A percentile compares a stretch with the other conserved stretches of the same genome.
Evolutionary conservation across 2,797 vertebrate genomes (phyloP).

Genomic region (Tenualosa ilisha): DNA sequence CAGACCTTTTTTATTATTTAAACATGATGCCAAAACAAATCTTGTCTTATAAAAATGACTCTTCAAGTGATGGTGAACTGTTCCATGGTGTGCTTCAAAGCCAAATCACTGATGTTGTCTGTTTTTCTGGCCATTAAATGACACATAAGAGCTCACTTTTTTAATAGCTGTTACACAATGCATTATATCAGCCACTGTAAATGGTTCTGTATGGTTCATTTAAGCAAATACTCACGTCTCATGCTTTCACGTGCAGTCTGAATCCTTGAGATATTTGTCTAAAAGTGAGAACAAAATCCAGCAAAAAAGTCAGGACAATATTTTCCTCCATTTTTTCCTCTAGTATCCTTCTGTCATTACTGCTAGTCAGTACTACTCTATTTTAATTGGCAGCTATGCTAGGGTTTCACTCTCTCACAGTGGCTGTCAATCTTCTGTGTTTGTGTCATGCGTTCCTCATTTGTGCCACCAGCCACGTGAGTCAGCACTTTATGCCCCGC

Average conservation of each 20-base stretch:
- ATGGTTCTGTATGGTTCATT: not conserved
- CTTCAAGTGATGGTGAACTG: too few species aligned
- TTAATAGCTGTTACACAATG: not conserved
- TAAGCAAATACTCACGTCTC: not conserved
- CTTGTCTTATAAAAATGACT: too few species aligned
- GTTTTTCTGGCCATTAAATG: not conserved
- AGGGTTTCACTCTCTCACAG: not conserved
- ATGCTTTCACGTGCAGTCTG: not conserved
- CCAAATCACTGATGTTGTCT: not conserved
- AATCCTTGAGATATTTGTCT: not conserved
- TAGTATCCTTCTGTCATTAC: not conserved
- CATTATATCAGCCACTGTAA: not conserved
- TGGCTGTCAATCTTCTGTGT: not conserved
- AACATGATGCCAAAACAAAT: too few species aligned
- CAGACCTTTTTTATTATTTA: too few species aligned
- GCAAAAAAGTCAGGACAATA: not conserved
- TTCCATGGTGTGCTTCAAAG: not conserved
- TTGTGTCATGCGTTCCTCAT: not conserved
- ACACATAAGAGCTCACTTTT: not conserved
- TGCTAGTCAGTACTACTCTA: too few species aligned
- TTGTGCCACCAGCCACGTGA: not conserved
- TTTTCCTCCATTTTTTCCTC: not conserved
- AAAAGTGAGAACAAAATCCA: not conserved
- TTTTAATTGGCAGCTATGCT: not conserved
- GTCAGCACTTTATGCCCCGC: not conserved